Evolutionary conservation across 2,888 invertebrate species (phyloP).

Genomic region (Pammene fasciana): DNA sequence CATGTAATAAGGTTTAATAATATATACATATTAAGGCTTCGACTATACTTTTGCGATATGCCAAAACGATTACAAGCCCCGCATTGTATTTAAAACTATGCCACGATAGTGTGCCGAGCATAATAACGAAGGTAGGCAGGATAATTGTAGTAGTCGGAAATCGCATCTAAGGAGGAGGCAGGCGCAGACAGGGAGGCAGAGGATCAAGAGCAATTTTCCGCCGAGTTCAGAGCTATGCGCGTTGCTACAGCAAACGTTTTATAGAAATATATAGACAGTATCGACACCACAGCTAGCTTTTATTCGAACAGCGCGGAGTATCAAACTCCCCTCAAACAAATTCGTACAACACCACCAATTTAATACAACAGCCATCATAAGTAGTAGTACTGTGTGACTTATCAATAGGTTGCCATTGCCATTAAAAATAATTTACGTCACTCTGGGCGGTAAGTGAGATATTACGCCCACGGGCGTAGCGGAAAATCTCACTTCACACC

Average conservation of each 20-base stretch:
- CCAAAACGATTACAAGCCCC: conserved; percentile 5
- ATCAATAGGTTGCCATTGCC: conserved; percentile 26
- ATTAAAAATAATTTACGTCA: conserved; percentile 39
- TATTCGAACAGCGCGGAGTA: background rate
- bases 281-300: background rate
- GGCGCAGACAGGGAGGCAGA: conserved; percentile 51
- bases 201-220: conserved; percentile 73
- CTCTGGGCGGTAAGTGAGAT: no score
- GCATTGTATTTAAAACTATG: conserved; percentile 28
- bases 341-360: background rate
- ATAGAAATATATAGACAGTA: background rate
- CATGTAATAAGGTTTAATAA: no score
- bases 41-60: no score
- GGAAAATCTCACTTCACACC: no score
- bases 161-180: conserved; percentile 59
- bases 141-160: conserved; percentile 60
- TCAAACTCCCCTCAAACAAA: background rate
- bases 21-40: no score
- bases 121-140: conserved; percentile 42
- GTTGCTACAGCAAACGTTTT: conserved; percentile 46
- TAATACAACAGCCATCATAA: background rate
- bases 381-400: background rate
- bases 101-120: conserved; percentile 19
- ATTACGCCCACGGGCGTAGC: no score
- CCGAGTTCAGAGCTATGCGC: conserved; percentile 55